These are phyloP conservation scores for Orthosia incerta DNA, from an alignment of 2,888 invertebrate genomes.

Conservation along the genomic window DNA sequence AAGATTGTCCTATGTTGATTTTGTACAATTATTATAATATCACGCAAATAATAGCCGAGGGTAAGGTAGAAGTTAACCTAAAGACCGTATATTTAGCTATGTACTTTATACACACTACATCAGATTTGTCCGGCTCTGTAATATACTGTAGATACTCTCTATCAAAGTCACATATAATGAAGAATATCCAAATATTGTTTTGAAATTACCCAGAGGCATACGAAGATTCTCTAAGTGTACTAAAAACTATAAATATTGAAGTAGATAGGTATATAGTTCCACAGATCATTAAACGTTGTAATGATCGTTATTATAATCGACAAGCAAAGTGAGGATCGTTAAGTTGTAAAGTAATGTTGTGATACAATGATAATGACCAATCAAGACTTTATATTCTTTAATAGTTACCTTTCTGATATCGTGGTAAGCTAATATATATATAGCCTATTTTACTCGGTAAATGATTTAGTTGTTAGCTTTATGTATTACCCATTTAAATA, in stretches of 20 bases:
- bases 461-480: too few species aligned
- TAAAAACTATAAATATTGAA: background rate
- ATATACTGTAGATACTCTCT: too few species aligned
- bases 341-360: conserved; percentile 1
- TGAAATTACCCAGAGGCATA: background rate
- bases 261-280: background rate
- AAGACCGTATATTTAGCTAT: too few species aligned
- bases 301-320: conserved; percentile 1
- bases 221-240: background rate
- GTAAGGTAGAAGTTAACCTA: too few species aligned
- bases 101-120: too few species aligned
- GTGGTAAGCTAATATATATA: too few species aligned
- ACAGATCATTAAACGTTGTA: conserved; percentile 2
- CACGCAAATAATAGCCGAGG: too few species aligned
- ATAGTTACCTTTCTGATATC: background rate
- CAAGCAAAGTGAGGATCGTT: conserved; percentile 8
- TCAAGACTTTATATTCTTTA: background rate
- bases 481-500: too few species aligned
- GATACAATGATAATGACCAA: conserved; percentile 17
- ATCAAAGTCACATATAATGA: background rate
- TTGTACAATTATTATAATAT: too few species aligned
- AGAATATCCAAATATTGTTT: background rate
- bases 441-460: too few species aligned
- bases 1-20: too few species aligned
- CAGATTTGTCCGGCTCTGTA: too few species aligned